Evolutionary conservation across 2,113 vertebrate genomes (phyloP).

Genomic region (Pangasianodon gigas): DNA sequence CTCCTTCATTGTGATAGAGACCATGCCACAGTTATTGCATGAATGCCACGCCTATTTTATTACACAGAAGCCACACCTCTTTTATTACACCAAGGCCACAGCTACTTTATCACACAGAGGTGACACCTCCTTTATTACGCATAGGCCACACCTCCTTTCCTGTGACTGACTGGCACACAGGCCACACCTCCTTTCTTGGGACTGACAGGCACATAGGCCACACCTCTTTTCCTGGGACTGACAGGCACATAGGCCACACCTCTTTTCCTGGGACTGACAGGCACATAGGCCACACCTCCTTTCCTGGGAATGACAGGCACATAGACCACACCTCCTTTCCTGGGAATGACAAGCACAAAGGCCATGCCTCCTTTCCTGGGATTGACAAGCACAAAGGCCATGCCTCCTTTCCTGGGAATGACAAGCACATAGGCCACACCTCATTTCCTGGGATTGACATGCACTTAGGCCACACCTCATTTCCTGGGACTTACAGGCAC

Average conservation of each 20-base stretch:
- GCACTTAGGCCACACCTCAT: background rate
- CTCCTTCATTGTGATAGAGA: background rate
- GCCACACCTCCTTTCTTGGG: background rate
- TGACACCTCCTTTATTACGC: background rate
- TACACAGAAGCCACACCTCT: background rate
- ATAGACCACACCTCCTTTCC: background rate
- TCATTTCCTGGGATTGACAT: background rate
- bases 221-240: background rate
- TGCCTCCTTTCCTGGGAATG: background rate
- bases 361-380: background rate
- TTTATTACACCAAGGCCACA: background rate
- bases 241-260: background rate
- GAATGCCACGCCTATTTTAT: background rate
- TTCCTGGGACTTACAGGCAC: background rate
- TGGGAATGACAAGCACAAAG: too few relatives aligned
- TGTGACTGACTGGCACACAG: background rate
- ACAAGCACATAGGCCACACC: background rate
- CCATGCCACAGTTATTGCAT: background rate
- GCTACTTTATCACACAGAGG: background rate
- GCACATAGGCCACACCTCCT: background rate
- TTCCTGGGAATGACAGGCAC: background rate
- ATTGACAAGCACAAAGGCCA: background rate
- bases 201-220: background rate
- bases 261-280: background rate
- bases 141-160: background rate